phyloP scores from a whole-genome alignment of 2,113 vertebrate species.

The Albula goreensis region DNA sequence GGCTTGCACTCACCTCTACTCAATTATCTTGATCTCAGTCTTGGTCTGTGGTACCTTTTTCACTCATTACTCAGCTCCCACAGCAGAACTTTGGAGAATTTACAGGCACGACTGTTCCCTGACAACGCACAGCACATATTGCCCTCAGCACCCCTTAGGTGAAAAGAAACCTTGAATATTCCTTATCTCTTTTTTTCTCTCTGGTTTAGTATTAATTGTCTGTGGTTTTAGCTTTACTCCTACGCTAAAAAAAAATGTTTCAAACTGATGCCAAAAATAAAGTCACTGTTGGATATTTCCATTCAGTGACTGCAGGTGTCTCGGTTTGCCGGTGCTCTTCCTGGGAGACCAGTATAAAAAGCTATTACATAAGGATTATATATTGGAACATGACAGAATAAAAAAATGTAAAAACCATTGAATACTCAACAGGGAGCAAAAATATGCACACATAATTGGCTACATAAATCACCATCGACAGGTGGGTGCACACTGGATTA shows the following conservation, averaged over 20 bases:
- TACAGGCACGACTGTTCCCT: neutral
- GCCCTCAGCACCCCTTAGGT: neutral
- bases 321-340: neutral
- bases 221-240: conserved; percentile 14
- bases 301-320: neutral
- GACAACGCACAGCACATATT: neutral
- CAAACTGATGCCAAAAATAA: conserved; percentile 14
- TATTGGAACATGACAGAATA: neutral
- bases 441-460: conserved; percentile 27
- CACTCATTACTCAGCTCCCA: neutral
- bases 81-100: neutral
- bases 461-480: conserved; percentile 32
- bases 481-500: neutral
- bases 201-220: neutral
- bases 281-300: neutral
- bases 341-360: conserved; percentile 8
- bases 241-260: neutral
- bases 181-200: neutral
- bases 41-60: neutral
- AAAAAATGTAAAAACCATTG: neutral
- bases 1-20: neutral
- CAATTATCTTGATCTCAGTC: neutral
- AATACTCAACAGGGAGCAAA: neutral
- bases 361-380: neutral
- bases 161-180: neutral